Percentiles rank a stretch among this genome's conserved stretches.
phyloP scores from a whole-genome alignment of 2,113 vertebrate genomes.

The Melanerpes aurifrons region DNA sequence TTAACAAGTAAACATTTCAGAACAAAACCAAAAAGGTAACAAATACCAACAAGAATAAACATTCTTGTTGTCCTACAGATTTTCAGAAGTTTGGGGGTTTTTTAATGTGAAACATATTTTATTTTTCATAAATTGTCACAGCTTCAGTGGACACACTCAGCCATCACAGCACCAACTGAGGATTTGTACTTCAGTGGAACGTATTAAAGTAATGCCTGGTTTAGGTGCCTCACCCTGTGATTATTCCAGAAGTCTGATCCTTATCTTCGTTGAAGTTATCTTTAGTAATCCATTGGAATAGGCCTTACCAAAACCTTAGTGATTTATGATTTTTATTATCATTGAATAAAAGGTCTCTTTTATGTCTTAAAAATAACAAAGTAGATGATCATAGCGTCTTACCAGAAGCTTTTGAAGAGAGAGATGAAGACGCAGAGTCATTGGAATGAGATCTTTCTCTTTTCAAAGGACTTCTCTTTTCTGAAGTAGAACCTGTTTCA shows the following conservation, averaged over 20 bases:
- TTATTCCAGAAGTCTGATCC: background rate
- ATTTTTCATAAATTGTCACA: background rate
- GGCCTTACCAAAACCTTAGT: background rate
- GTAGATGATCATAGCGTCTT: conserved; percentile 43
- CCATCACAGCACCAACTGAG: background rate
- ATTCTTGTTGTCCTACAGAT: background rate
- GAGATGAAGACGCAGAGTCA: conserved; percentile 75
- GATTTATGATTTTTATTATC: background rate
- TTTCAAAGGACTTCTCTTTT: conserved; percentile 76
- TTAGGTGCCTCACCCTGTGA: background rate
- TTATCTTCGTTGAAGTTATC: background rate
- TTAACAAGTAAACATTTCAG: background rate
- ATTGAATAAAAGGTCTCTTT: background rate
- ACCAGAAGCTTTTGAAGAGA: conserved; percentile 79
- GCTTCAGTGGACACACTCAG: background rate
- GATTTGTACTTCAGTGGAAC: background rate
- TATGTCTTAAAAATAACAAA: background rate
- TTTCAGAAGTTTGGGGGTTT: background rate
- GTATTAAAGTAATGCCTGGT: background rate
- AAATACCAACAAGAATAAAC: background rate
- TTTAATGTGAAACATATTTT: background rate
- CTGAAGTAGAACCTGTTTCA: conserved; percentile 69
- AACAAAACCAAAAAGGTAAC: background rate
- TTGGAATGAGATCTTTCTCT: conserved; percentile 73
- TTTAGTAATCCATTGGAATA: background rate